A percentile compares a stretch with the other conserved stretches of the same genome.
Evolutionary conservation across 2,113 vertebrate species (phyloP).

Genomic region (Isichthys henryi): DNA sequence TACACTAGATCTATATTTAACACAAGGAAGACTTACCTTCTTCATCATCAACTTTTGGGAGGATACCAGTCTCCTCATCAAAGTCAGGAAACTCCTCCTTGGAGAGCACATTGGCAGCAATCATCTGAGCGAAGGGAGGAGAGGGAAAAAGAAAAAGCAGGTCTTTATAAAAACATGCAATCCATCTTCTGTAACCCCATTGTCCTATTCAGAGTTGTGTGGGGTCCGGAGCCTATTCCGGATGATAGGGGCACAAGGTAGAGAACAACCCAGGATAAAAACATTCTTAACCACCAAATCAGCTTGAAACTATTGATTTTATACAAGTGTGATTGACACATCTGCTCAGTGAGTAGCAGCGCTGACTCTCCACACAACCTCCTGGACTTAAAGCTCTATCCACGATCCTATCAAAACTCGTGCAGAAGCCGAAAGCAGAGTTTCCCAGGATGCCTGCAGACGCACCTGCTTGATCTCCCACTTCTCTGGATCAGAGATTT

Average conservation of each 20-base stretch:
- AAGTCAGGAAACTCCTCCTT: constrained; percentile 98
- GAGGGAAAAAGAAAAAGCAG: background rate
- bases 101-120: constrained; percentile 93
- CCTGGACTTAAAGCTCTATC: background rate
- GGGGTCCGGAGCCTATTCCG: background rate
- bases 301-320: background rate
- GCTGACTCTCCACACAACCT: background rate
- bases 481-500: constrained; percentile 94
- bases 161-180: background rate
- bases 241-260: background rate
- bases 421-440: background rate
- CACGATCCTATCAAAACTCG: background rate
- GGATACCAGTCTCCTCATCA: constrained; percentile 94
- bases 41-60: constrained; percentile 96
- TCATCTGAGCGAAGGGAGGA: constrained; percentile 70
- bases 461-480: constrained; percentile 97
- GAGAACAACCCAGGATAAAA: background rate
- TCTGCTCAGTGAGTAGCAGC: background rate
- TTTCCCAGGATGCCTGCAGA: background rate
- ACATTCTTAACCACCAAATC: background rate
- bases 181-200: background rate
- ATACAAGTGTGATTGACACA: background rate
- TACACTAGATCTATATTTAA: background rate
- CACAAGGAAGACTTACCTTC: constrained; percentile 65
- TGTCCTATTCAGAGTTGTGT: background rate